Evolutionary conservation across 2,888 invertebrate species (phyloP).

Genomic region (Timandra comae): DNA sequence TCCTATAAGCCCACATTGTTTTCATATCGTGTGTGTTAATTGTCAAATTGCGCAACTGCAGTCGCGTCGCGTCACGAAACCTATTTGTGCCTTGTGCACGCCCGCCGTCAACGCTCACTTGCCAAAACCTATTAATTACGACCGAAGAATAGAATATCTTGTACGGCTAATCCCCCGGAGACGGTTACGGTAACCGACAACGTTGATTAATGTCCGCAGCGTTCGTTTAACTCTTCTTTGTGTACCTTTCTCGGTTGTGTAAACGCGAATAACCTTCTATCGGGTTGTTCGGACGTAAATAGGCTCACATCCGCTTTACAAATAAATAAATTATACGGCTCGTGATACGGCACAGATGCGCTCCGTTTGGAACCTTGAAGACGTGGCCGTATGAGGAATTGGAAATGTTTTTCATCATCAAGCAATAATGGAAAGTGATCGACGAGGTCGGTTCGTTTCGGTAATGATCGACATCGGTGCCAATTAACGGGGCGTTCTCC

Average conservation of each 20-base stretch:
- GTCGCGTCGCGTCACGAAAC: slow-evolving; percentile 52
- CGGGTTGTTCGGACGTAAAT: slow-evolving; percentile 56
- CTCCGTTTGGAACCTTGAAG: slow-evolving; percentile 42
- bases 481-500: slow-evolving; percentile 40
- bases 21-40: slow-evolving; percentile 53
- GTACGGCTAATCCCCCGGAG: slow-evolving; percentile 68
- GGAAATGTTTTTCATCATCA: slow-evolving; percentile 33
- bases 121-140: slow-evolving; percentile 75
- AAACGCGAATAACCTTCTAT: slow-evolving; percentile 65
- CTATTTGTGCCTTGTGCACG: slow-evolving; percentile 39
- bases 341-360: slow-evolving; percentile 51
- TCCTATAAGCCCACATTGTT: slow-evolving; percentile 52
- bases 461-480: slow-evolving; percentile 30
- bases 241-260: slow-evolving; percentile 52
- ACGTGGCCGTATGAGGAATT: slow-evolving; percentile 31
- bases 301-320: slow-evolving; percentile 52
- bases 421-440: slow-evolving; percentile 46
- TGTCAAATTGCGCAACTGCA: slow-evolving; percentile 61
- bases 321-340: slow-evolving; percentile 53
- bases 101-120: slow-evolving; percentile 52
- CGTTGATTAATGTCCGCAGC: slow-evolving; percentile 69
- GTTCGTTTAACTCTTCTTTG: slow-evolving; percentile 66
- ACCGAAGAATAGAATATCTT: slow-evolving; percentile 69
- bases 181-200: slow-evolving; percentile 70
- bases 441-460: slow-evolving; percentile 28